A percentile compares a stretch with the other conserved stretches of the same genome.
Conservation (phyloP, 2,888 invertebrate species). For the Acleris literana region DNA sequence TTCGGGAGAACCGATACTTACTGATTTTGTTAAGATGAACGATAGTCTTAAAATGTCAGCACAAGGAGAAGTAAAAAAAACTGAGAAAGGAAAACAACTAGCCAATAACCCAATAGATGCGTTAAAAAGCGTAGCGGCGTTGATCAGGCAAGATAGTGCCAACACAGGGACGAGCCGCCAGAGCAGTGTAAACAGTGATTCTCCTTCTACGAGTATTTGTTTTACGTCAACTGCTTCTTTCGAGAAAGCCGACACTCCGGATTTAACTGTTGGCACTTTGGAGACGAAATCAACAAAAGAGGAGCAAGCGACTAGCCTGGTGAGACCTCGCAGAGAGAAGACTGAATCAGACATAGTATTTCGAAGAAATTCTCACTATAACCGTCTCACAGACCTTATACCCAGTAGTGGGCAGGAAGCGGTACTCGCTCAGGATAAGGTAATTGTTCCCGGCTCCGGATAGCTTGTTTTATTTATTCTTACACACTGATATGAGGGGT, state of each 20-base stretch:
- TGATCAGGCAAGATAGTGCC: conserved; percentile 73
- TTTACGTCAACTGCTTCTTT: conserved; percentile 65
- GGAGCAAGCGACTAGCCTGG: conserved; percentile 66
- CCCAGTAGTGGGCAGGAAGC: conserved; percentile 79
- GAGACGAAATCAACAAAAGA: conserved; percentile 55
- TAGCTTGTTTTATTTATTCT: conserved; percentile 71
- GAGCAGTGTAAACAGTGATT: conserved; percentile 72
- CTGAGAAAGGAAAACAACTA: conserved; percentile 59
- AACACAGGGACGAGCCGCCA: conserved; percentile 66
- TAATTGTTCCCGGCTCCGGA: conserved; percentile 78
- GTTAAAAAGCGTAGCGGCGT: conserved; percentile 71
- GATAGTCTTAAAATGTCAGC: conserved; percentile 77
- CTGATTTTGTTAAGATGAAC: conserved; percentile 86
- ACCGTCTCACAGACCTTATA: conserved; percentile 71
- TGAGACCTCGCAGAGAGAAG: conserved; percentile 92
- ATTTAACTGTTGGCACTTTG: conserved; percentile 66
- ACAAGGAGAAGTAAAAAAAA: conserved; percentile 68
- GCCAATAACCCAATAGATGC: conserved; percentile 72
- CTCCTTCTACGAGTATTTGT: conserved; percentile 74
- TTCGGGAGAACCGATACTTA: conserved; percentile 87
- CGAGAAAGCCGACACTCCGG: conserved; percentile 68
- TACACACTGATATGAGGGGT: conserved; percentile 75
- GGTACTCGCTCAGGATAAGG: conserved; percentile 82
- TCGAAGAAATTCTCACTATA: conserved; percentile 82
- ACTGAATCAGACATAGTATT: conserved; percentile 94